Evolutionary conservation across 2,797 vertebrate species (phyloP), one percentile per base, ranked within the genome.

Genomic region (Poeciliopsis infans): DNA sequence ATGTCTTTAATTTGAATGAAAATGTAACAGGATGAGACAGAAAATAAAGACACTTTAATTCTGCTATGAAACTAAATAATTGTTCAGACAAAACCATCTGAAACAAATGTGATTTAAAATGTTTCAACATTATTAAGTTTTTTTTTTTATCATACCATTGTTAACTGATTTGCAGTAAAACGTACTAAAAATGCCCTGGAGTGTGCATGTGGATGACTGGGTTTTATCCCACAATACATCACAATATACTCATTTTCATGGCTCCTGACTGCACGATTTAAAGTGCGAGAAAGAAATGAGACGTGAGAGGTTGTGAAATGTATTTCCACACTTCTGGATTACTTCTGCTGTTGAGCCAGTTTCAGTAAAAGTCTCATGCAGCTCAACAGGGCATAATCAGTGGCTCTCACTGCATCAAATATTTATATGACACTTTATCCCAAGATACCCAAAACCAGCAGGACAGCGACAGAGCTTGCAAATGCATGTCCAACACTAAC

Each of bases 211-310:
- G 23, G 25, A 31, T 25, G 1, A 41, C 8, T 12, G 11, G 13
- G 49, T 83, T 73, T 86, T 5, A 59, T 79, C 83, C 80, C 83
- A 80, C 75, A 61, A 33, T 61, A 5, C 64, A 5, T 41, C 70
- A 28, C 61, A 71, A 57, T 12, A 12, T 66, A 10, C 59, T 5
- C 4, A 23, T 11, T 72, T 57, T 33, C 66, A 49, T 25, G 46
- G 15, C 72, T 1, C 49, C 18, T 25, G 61, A 77, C 39, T 66
- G 15, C 31, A 3, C 18, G 18, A 39, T 75, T 71, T 57, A 51
- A 77, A 25, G 82, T 88, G 88, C 79, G 83, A 86, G 83, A 87
- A 76, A 61, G 81, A 79, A 83, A 90, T 89, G 55, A 85, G 59
- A 64, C 18, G 16, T 11, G 36, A 70, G 75, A 76, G 78, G 64